A percentile compares a stretch with the other conserved stretches of the same genome.
phyloP scores from a whole-genome alignment of 2,888 invertebrate genomes.

The Tanytarsus gracilentus region DNA sequence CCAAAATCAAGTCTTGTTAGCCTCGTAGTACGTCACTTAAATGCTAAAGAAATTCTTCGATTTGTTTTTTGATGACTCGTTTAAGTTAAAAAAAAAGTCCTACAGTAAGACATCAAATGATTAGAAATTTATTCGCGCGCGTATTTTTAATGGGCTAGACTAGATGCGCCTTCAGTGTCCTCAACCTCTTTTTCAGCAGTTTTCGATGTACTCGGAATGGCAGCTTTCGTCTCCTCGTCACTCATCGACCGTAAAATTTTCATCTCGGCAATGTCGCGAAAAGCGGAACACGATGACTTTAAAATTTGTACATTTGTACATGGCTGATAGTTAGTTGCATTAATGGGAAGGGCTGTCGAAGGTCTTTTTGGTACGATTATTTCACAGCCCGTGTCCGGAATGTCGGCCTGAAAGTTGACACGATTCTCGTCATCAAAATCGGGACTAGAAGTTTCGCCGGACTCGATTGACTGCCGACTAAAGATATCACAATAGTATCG shows the following conservation, averaged over 20 bases:
- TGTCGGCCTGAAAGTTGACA: constrained; percentile 9
- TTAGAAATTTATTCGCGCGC: no score
- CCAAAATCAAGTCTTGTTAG: background rate
- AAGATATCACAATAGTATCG: constrained; percentile 25
- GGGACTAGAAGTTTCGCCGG: constrained; percentile 7
- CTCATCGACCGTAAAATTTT: background rate
- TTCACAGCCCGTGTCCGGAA: constrained; percentile 23
- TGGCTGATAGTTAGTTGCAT: constrained; percentile 15
- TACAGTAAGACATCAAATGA: no score
- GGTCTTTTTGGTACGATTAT: constrained; percentile 26
- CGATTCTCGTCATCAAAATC: constrained; percentile 21
- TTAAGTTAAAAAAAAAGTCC: no score
- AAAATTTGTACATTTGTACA: constrained; percentile 24
- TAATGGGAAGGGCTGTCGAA: background rate
- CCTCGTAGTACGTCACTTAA: constrained; percentile 2
- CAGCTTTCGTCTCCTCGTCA: background rate
- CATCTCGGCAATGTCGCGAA: constrained; percentile 18
- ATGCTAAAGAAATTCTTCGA: background rate
- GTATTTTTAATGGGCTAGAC: background rate
- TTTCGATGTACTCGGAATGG: background rate
- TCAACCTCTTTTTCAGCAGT: no score
- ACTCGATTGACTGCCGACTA: constrained; percentile 21
- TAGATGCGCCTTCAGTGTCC: background rate
- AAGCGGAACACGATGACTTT: constrained; percentile 23
- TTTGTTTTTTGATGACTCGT: no score